Evolutionary conservation across 2,888 invertebrate genomes (phyloP).

Genomic region (Incurvaria masculella): DNA sequence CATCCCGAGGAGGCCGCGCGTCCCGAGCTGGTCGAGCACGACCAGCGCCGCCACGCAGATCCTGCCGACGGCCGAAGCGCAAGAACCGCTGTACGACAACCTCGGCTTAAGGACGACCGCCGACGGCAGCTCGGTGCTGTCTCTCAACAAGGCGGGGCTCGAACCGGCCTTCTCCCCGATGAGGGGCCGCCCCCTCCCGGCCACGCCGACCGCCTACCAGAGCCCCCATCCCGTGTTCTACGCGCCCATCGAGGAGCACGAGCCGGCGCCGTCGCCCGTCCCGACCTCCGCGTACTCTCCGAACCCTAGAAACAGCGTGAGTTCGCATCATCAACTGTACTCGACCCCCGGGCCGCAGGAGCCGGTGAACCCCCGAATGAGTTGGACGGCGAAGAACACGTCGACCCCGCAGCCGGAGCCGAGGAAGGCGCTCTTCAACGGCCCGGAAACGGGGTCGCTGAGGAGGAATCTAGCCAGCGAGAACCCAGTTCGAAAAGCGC

Average conservation of each 20-base stretch:
- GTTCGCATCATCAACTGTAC: conserved; percentile 45
- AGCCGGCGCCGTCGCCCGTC: conserved; percentile 49
- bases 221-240: conserved; percentile 45
- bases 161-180: conserved; percentile 54
- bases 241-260: conserved; percentile 53
- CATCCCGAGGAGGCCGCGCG: conserved; percentile 78
- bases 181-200: conserved; percentile 63
- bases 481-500: conserved; percentile 38
- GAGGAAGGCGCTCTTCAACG: conserved; percentile 35
- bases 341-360: conserved; percentile 51
- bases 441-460: conserved; percentile 23
- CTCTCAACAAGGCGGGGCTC: conserved; percentile 68
- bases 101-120: conserved; percentile 81
- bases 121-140: conserved; percentile 78
- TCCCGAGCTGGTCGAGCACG: conserved; percentile 77
- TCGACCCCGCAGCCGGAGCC: conserved; percentile 47
- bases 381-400: conserved; percentile 51
- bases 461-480: conserved; percentile 32
- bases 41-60: conserved; percentile 52
- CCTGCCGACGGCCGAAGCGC: conserved; percentile 48
- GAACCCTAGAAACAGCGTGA: conserved; percentile 46
- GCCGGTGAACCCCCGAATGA: conserved; percentile 46
- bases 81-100: conserved; percentile 84
- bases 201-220: conserved; percentile 53
- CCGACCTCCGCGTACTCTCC: conserved; percentile 33